Conservation (phyloP, 92 coral and sea anemone genomes). For the Porites lobata region DNA sequence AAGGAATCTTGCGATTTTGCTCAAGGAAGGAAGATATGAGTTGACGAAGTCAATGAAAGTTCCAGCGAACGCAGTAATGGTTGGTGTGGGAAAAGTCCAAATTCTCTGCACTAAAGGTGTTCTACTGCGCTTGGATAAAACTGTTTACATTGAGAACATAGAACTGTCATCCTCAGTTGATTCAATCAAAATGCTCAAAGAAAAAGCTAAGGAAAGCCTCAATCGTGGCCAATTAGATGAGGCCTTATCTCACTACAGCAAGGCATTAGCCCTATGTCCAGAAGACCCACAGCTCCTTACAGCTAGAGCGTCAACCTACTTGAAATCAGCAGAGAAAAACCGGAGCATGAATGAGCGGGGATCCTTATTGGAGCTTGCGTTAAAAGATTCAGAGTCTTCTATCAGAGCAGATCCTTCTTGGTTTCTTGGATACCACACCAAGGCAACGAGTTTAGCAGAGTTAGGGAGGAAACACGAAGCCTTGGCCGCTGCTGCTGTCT, state of each 20-base stretch:
- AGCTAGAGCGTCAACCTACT: neutral
- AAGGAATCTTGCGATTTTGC: neutral
- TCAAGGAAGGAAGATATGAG: conserved; percentile 16
- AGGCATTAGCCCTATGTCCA: conserved; percentile 5
- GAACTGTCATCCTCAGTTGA: neutral
- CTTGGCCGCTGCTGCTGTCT: conserved; percentile 19
- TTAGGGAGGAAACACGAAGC: neutral
- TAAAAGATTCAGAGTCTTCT: too few species aligned
- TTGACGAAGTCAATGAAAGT: neutral
- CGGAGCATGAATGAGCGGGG: too few species aligned
- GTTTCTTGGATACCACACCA: neutral
- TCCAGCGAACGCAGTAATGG: conserved; percentile 1
- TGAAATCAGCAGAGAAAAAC: too few species aligned
- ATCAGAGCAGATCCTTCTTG: neutral
- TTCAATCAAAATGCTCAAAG: neutral
- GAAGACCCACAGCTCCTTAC: conserved; percentile 21
- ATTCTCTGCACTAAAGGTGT: neutral
- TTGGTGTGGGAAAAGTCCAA: conserved; percentile 18
- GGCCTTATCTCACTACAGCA: neutral
- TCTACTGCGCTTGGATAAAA: neutral
- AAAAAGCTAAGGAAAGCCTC: neutral
- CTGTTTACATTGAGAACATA: conserved; percentile 25
- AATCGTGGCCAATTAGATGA: neutral
- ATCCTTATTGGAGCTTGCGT: too few species aligned
- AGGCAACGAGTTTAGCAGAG: neutral